Conservation (phyloP, 2,888 invertebrate species). For the Glyphotaelius pellucidus region DNA sequence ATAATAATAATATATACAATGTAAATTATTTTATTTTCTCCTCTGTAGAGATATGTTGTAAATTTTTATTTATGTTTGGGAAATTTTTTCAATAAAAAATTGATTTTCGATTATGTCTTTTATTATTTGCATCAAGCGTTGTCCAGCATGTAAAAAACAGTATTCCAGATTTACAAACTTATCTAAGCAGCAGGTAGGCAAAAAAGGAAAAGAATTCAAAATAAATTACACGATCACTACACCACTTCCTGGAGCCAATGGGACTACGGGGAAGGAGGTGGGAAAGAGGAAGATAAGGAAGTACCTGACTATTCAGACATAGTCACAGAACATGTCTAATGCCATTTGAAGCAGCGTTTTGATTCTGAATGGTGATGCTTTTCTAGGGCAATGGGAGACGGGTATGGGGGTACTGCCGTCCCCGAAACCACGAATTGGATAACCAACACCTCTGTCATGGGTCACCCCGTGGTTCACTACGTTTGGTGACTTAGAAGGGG, state of each 20-base stretch:
- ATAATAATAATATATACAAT: slow-evolving; percentile 1
- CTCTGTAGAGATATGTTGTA: background rate
- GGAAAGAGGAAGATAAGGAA: background rate
- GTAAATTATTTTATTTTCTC: slow-evolving; percentile 12
- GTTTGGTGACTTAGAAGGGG: too few relatives aligned
- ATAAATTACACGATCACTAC: background rate
- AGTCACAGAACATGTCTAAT: background rate
- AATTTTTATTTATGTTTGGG: slow-evolving; percentile 35
- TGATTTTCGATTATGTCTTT: background rate
- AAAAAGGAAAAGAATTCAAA: background rate
- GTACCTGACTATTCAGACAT: background rate
- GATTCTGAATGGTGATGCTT: background rate
- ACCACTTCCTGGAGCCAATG: background rate
- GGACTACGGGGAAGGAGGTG: background rate
- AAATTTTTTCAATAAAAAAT: slow-evolving; percentile 30
- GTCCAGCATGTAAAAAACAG: background rate
- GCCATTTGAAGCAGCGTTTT: background rate
- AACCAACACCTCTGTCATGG: too few relatives aligned
- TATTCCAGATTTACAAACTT: background rate
- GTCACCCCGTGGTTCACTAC: too few relatives aligned
- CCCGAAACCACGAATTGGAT: too few relatives aligned
- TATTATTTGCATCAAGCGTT: background rate
- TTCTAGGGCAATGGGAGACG: too few relatives aligned
- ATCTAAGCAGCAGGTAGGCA: background rate
- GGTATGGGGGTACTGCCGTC: too few relatives aligned